phyloP scores from a whole-genome alignment of 1,140 invertebrate genomes.

The Drosophila neocordata region DNA sequence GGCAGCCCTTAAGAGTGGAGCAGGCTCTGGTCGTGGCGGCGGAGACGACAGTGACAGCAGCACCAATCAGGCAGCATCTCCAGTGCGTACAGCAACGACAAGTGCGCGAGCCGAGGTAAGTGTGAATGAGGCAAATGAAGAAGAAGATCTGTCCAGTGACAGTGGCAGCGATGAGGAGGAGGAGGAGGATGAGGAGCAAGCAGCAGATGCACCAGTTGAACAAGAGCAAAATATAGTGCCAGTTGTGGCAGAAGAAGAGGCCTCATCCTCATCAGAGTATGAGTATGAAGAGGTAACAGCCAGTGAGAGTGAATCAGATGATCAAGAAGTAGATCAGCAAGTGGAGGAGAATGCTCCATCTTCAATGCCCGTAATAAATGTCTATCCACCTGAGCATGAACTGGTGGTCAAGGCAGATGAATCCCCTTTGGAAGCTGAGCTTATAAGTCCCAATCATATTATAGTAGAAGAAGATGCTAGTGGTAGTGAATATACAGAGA shows the following conservation, averaged over 20 bases:
- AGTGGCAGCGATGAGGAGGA: slow-evolving; percentile 54
- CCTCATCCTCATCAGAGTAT: slow-evolving; percentile 35
- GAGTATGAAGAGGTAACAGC: slow-evolving; percentile 59
- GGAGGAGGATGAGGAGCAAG: slow-evolving; percentile 20
- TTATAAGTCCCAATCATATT: neutral
- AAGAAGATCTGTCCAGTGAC: slow-evolving; percentile 48
- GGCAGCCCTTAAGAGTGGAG: slow-evolving; percentile 80
- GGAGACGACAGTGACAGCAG: slow-evolving; percentile 83
- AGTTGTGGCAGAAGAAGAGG: neutral
- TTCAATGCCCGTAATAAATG: slow-evolving; percentile 49
- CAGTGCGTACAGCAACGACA: slow-evolving; percentile 83
- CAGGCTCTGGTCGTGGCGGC: slow-evolving; percentile 27
- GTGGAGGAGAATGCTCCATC: neutral
- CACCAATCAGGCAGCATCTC: slow-evolving; percentile 68
- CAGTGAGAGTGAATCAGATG: slow-evolving; percentile 48
- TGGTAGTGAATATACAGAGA: slow-evolving; percentile 58
- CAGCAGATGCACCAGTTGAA: slow-evolving; percentile 3
- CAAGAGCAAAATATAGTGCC: neutral
- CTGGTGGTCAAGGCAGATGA: slow-evolving; percentile 30
- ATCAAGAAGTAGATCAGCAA: slow-evolving; percentile 11
- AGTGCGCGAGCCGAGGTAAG: slow-evolving; percentile 87
- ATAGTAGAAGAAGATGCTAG: slow-evolving; percentile 22
- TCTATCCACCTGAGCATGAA: slow-evolving; percentile 51
- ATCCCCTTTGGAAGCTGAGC: neutral
- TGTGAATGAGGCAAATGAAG: slow-evolving; percentile 83